Evolutionary conservation across 1,140 invertebrate genomes (phyloP), one percentile per base, ranked within the genome.

Genomic region (Globodera rostochiensis): DNA sequence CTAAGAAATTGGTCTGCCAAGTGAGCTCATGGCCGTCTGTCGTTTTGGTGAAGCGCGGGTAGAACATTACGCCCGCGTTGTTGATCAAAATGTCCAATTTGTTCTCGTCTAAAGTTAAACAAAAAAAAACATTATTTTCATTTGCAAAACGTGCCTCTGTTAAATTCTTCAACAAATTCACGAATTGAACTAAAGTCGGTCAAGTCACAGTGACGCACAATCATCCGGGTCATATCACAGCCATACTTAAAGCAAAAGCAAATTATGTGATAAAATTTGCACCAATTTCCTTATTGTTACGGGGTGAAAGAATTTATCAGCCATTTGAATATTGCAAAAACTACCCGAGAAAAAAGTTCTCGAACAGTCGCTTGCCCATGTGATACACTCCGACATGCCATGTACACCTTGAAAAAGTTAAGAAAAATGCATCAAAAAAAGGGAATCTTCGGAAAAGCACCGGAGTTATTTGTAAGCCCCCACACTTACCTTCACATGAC

Each of bases 11-110:
- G 25, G 74, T 76, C 76, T 86, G 85, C 84, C 84, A 87, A 57
- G 82, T 84, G 6, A 81, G n/a, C 57, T 86, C 85, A 73, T 87
- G 73, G 46, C 84, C 86, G 69, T 86, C 85, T 45, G n/a, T 49
- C 6, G 85, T 86, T 71, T 78, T 73, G 45, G 82, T 70, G 70
- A 81, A 86, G 36, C 83, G 78, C 25, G 85, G 84, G 36, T 81
- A 82, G 47, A 86, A 87, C 86, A 86, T 86, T 21, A 87, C 70
- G 11, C 86, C 85, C 46, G 85, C 85, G 78, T 86, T 86, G 60
- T 86, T 86, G 36, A 86, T 86, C 50, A 86, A 74, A 66, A 83
- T 80, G 50, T 86, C 85, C 25, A 86, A 36, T 21, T 85, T 85
- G 21, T 86, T 70, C 70, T 86, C 85, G 5, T 79, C 84, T 86